phyloP scores from a whole-genome alignment of 2,113 vertebrate species.

The Tringa solitaria region DNA sequence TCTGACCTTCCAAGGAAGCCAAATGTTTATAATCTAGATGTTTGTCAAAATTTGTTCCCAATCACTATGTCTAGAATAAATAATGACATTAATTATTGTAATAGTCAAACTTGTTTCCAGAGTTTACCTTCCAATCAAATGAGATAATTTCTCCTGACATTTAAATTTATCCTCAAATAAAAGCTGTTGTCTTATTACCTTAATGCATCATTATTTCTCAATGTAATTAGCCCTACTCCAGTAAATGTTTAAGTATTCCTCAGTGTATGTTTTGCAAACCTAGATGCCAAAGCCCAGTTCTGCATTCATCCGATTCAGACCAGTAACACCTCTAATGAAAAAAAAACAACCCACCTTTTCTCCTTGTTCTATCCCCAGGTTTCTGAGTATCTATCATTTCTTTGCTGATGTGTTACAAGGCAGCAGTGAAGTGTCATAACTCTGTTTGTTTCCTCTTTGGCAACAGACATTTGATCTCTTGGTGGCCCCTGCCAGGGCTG shows the following conservation, averaged over 20 bases:
- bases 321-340: rapidly evolving
- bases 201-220: not conserved
- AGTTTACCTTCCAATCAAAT: not conserved
- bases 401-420: not conserved
- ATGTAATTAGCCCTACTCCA: not conserved
- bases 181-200: not conserved
- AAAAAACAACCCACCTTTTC: not conserved
- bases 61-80: not conserved
- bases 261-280: not conserved
- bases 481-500: not conserved
- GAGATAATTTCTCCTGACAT: not conserved
- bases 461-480: not conserved
- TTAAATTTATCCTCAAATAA: not conserved
- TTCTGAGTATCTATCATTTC: not conserved
- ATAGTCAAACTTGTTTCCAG: not conserved
- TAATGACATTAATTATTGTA: not conserved
- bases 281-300: not conserved
- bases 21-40: not conserved
- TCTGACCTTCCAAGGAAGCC: not conserved
- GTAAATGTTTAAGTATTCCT: not conserved
- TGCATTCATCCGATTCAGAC: not conserved
- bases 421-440: not conserved
- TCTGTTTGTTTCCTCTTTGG: not conserved
- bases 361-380: not conserved
- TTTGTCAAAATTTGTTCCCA: not conserved